A percentile compares a stretch with the other conserved stretches of the same genome.
These are phyloP conservation scores for Callipepla squamata DNA, from an alignment of 2,113 vertebrate genomes.

Conservation along the genomic window DNA sequence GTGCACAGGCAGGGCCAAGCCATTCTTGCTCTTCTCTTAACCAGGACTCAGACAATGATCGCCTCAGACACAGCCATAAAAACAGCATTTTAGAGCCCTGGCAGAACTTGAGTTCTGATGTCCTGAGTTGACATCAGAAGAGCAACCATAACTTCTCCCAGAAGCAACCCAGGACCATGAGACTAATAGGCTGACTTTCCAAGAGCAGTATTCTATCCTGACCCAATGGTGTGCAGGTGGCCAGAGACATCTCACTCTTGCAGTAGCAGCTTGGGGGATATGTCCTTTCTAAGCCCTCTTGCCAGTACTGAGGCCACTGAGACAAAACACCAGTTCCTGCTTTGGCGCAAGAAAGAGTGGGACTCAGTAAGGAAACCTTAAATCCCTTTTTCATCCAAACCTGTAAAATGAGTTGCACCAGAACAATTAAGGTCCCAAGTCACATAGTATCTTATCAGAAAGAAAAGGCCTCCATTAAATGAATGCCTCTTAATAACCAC, in stretches of 20 bases:
- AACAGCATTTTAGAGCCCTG: rapidly evolving
- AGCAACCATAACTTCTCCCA: not conserved
- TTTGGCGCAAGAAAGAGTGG: not conserved
- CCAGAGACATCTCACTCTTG: not conserved
- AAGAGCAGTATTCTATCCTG: not conserved
- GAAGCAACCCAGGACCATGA: not conserved
- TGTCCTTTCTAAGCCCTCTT: not conserved
- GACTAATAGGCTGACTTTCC: not conserved
- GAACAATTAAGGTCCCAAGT: not conserved
- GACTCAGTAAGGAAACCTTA: not conserved
- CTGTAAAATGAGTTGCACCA: not conserved
- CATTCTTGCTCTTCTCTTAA: rapidly evolving
- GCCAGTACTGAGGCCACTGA: not conserved
- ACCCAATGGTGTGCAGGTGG: not conserved
- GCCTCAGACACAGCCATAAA: not conserved
- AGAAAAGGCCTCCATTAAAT: not conserved
- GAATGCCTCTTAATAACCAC: not conserved
- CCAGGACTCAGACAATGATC: not conserved
- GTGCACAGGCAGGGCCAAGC: not conserved
- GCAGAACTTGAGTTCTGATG: not conserved
- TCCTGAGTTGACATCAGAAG: not conserved
- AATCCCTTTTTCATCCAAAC: not conserved
- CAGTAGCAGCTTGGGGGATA: not conserved
- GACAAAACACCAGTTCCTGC: not conserved
- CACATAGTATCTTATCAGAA: not conserved